Evolutionary conservation across 1,140 invertebrate genomes (phyloP).

Genomic region (Hylyphantes graminicola): DNA sequence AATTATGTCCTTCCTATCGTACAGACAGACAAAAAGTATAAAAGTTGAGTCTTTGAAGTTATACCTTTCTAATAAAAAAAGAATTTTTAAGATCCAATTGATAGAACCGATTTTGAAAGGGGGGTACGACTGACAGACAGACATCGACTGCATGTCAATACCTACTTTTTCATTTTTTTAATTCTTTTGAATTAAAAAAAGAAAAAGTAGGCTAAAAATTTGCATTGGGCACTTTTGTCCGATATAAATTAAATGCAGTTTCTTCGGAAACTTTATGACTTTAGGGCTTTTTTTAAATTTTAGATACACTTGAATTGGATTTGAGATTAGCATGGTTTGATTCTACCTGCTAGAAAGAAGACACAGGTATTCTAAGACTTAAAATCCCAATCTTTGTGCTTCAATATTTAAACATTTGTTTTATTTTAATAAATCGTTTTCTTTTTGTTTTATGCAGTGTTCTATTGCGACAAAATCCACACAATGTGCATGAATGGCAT

Average conservation of each 20-base stretch:
- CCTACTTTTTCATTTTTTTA: no score
- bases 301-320: slow-evolving; percentile 94
- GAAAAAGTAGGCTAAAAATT: no score
- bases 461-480: slow-evolving; percentile 96
- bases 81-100: no score
- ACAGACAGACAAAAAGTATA: no score
- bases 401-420: neutral
- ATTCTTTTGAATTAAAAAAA: no score
- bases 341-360: slow-evolving; percentile 94
- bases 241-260: neutral
- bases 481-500: slow-evolving; percentile 99
- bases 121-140: no score
- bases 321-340: slow-evolving; percentile 89
- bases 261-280: neutral
- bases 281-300: slow-evolving; percentile 50
- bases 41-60: no score
- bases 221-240: no score
- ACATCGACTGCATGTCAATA: no score
- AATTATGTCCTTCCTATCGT: no score
- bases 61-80: no score
- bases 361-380: slow-evolving; percentile 75
- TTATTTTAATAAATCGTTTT: neutral
- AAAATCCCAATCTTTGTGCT: neutral
- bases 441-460: slow-evolving; percentile 72
- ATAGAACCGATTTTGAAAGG: no score